phyloP scores from a whole-genome alignment of 2,113 vertebrate genomes.

The Corapipo altera region DNA sequence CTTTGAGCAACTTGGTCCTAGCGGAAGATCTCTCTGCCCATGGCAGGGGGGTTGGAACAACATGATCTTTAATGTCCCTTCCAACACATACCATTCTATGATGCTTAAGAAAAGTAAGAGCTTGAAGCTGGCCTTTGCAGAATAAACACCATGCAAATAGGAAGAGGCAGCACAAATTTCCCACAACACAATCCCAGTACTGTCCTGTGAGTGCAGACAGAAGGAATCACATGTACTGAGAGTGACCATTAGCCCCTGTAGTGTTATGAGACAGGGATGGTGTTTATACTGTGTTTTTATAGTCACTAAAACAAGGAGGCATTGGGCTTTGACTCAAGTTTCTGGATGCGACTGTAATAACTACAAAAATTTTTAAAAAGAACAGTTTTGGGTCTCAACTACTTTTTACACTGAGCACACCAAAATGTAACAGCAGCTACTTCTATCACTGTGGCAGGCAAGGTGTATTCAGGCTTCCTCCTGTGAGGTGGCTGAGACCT shows the following conservation, averaged over 20 bases:
- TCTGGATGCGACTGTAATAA: neutral
- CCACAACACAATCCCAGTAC: neutral
- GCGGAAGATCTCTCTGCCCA: neutral
- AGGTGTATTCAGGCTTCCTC: neutral
- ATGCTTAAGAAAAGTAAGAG: neutral
- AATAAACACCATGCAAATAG: neutral
- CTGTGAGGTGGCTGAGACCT: neutral
- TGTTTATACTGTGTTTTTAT: neutral
- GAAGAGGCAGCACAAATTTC: neutral
- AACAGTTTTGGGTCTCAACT: neutral
- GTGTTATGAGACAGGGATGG: neutral
- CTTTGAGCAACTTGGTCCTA: neutral
- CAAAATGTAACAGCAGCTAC: neutral
- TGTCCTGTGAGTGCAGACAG: neutral
- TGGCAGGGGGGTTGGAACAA: neutral
- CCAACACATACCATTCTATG: neutral
- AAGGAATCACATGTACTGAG: neutral
- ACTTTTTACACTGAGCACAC: neutral
- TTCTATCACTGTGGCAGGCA: neutral
- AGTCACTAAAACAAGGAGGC: neutral
- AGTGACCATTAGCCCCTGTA: neutral
- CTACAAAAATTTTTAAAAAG: neutral
- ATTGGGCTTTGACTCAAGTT: neutral
- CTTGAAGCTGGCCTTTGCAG: neutral
- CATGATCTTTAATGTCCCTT: neutral